Evolutionary conservation across 92 coral and sea anemone species (phyloP), one percentile per base, ranked within the genome.

Genomic region (Paragorgia papillata): DNA sequence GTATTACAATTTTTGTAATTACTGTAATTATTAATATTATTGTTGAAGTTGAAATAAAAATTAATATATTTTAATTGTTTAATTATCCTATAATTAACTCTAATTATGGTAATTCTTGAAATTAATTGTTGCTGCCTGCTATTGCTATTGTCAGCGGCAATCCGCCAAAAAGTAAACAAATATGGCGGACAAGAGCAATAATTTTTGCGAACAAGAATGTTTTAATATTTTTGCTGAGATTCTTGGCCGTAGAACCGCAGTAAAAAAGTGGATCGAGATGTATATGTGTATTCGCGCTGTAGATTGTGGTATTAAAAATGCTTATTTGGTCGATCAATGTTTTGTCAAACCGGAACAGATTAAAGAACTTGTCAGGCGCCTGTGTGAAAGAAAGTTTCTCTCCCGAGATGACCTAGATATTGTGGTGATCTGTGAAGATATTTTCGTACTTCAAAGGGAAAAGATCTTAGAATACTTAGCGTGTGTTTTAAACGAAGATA

Each of bases 261-360:
- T 20, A 5, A 71, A 55, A 33, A 57, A 54, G n/a, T 71, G 78
- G 78, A 53, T 33, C 19, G 78, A 71, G 8, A 31, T 71, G 5
- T 71, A 71, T 37, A 26, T 30, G n/a, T 53, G 78, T 41, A 53
- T 71, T 18, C 28, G 30, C 7, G 78, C 78, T 24, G 78, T 55
- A 32, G 64, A 71, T 35, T 55, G 48, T 53, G 78, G 78, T 27
- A 37, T 71, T 18, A 71, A 71, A 55, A 53, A 35, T 0, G 33
- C 78, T 0, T 71, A 71, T 31, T 35, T 71, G 46, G 63, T 71
- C 0, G 78, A 71, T 50, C 63, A 53, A 30, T 71, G 78, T 55
- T 35, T 49, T 19, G 19, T 54, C n/a, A 32, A 19, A 10, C 29
- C 51, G 0, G 63, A 3, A 53, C 78, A 71, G 54, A 19, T 71